A percentile compares a stretch with the other conserved stretches of the same genome.
Conservation (phyloP, 2,888 invertebrate species). For the Pandemis cinnamomeana region DNA sequence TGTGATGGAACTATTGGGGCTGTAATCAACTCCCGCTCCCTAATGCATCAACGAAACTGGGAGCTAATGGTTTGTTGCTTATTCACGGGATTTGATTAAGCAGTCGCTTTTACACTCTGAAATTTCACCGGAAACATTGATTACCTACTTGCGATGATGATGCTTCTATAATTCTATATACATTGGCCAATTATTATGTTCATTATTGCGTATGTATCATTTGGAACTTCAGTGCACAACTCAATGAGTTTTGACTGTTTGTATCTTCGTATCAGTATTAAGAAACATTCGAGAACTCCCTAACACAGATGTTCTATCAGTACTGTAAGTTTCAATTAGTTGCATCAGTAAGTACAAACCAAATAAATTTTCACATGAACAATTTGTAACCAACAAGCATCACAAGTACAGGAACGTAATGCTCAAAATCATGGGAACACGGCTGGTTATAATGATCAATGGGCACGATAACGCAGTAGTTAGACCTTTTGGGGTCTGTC, state of each 20-base stretch:
- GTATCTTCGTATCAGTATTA: neutral
- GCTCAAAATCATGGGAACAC: constrained; percentile 43
- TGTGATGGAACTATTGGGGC: constrained; percentile 52
- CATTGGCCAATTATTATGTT: neutral
- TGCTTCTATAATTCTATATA: neutral
- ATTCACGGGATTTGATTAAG: constrained; percentile 64
- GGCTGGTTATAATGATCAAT: constrained; percentile 57
- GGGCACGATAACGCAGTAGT: constrained; percentile 55
- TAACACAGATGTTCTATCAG: neutral
- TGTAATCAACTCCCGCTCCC: constrained; percentile 56
- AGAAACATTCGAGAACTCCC: neutral
- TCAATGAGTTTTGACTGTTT: neutral
- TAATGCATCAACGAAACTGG: constrained; percentile 53
- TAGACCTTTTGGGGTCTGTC: constrained; percentile 55
- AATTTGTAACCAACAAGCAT: constrained; percentile 23
- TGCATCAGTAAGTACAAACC: neutral
- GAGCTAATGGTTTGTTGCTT: constrained; percentile 59
- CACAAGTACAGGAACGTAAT: constrained; percentile 13
- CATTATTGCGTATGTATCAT: neutral
- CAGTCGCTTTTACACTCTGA: constrained; percentile 38
- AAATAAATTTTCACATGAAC: neutral
- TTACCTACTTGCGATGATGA: constrained; percentile 6
- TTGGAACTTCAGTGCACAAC: neutral
- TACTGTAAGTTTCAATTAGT: neutral
- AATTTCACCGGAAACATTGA: constrained; percentile 29